Conservation (phyloP, 2,797 vertebrate species). For the Echiichthys vipera region DNA sequence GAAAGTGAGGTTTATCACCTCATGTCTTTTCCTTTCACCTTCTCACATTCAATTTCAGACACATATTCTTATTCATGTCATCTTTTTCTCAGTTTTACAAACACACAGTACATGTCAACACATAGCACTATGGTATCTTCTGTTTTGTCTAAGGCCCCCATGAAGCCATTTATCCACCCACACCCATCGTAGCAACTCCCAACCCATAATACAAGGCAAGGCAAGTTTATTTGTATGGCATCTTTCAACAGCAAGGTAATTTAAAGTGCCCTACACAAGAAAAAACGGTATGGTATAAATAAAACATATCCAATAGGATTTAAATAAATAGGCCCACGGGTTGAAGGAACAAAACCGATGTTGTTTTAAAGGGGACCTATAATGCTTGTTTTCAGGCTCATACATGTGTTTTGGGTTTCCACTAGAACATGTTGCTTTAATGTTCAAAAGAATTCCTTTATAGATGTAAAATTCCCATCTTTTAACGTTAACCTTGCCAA, state of each 20-base stretch:
- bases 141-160: background rate
- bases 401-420: no score
- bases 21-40: slow-evolving; percentile 47
- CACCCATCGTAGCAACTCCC: background rate
- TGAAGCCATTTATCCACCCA: slow-evolving; percentile 13
- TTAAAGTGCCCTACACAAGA: background rate
- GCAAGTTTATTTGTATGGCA: background rate
- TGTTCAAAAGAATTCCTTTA: no score
- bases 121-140: background rate
- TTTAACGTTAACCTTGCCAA: no score
- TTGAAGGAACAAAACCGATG: slow-evolving; percentile 7
- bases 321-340: background rate
- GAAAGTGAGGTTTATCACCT: slow-evolving; percentile 45
- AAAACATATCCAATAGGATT: background rate
- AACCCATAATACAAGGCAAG: background rate
- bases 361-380: no score
- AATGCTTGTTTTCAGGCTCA: no score
- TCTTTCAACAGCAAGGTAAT: background rate
- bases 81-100: background rate
- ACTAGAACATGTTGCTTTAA: no score
- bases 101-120: slow-evolving; percentile 8
- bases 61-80: slow-evolving; percentile 39
- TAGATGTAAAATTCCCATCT: no score
- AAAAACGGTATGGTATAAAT: background rate
- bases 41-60: slow-evolving; percentile 51